These are phyloP conservation scores for Eidolon helvum DNA, from an alignment of 2,113 vertebrate species.

Conservation along the genomic window DNA sequence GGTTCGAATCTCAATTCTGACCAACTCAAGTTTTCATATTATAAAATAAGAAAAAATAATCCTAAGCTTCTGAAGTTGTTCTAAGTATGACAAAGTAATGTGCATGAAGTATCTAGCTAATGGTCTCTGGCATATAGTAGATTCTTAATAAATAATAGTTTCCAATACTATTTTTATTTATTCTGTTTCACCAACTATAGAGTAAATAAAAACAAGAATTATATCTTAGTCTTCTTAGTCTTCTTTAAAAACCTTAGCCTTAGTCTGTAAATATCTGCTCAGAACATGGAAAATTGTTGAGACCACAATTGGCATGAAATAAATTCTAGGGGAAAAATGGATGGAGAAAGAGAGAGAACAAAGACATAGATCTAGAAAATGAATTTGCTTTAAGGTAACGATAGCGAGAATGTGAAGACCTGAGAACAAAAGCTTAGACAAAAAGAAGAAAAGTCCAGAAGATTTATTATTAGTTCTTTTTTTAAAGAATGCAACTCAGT, in stretches of 20 bases:
- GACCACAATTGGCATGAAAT: neutral
- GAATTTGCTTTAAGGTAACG: neutral
- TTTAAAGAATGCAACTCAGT: neutral
- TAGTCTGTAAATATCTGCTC: too few relatives aligned
- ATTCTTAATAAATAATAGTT: neutral
- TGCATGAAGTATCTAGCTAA: neutral
- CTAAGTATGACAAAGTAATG: neutral
- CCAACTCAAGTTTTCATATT: neutral
- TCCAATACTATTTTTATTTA: neutral
- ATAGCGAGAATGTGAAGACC: neutral
- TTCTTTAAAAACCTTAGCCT: neutral
- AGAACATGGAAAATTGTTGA: neutral
- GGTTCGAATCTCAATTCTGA: neutral
- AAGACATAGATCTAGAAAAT: neutral
- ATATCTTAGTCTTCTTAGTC: neutral
- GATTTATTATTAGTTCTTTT: neutral
- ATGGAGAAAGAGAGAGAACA: neutral
- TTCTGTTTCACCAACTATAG: neutral
- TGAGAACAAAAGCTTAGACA: neutral
- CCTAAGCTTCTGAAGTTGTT: neutral
- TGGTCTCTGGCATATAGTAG: neutral
- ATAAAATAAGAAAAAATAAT: neutral
- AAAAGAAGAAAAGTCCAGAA: neutral
- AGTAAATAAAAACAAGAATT: neutral
- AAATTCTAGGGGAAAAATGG: neutral